Evolutionary conservation across 2,113 vertebrate species (phyloP).

Genomic region (Corydoras sp.): DNA sequence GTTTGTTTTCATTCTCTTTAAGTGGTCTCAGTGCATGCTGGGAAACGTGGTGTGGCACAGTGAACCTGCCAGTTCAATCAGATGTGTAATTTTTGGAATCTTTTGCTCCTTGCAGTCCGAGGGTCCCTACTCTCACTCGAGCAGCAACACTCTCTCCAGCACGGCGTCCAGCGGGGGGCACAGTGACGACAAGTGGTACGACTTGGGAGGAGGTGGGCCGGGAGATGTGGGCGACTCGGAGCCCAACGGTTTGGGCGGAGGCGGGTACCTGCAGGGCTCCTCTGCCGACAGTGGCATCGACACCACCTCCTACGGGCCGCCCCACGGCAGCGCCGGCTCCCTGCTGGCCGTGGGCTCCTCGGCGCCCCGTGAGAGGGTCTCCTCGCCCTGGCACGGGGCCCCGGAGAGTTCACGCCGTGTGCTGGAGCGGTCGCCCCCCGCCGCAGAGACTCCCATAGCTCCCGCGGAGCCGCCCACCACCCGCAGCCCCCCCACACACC

Average conservation of each 20-base stretch:
- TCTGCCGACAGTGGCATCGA: slow-evolving; percentile 93
- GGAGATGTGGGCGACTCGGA: slow-evolving; percentile 64
- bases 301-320: slow-evolving; percentile 81
- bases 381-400: slow-evolving; percentile 87
- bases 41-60: too few species aligned
- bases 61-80: too few species aligned
- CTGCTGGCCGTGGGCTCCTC: slow-evolving; percentile 75
- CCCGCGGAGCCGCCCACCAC: slow-evolving; percentile 77
- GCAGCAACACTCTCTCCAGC: slow-evolving; percentile 95
- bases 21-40: too few species aligned
- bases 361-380: slow-evolving; percentile 69
- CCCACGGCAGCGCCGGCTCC: slow-evolving; percentile 79
- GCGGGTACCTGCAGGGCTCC: slow-evolving; percentile 85
- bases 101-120: slow-evolving; percentile 70
- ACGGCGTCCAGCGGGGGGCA: slow-evolving; percentile 87
- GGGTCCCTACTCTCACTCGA: slow-evolving; percentile 92
- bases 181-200: slow-evolving; percentile 97
- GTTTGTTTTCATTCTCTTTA: too few species aligned
- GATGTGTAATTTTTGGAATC: too few species aligned
- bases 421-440: slow-evolving; percentile 74
- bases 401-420: slow-evolving; percentile 80
- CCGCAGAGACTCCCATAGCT: slow-evolving; percentile 73
- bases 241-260: slow-evolving; percentile 80
- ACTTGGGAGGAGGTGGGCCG: slow-evolving; percentile 66
- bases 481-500: slow-evolving; percentile 77